Base-by-base conservation (phyloP, 2,888 invertebrate species). In the Mesopsocus fuscifrons region DNA sequence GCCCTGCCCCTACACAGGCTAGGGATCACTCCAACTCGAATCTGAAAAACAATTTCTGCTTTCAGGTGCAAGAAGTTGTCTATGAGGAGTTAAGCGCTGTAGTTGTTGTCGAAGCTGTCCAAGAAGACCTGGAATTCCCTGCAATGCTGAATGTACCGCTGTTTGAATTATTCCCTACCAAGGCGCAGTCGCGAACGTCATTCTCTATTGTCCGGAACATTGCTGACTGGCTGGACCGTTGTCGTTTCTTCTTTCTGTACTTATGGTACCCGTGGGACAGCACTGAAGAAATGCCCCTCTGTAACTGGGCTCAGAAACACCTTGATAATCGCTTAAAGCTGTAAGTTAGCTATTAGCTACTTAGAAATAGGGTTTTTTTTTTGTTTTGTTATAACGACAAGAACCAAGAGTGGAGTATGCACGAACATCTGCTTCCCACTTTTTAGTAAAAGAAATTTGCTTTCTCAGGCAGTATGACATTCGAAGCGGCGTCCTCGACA, bases 211-310 rank as follows among this genome's bases (percentile, higher is more conserved):
- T 26, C 8, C 21, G 17, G 13, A 18, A 38, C 21, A 18, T 38
- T 4, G 38, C 38, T 18, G 38, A 38, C 20, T 18, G 16, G 38
- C 5, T 38, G 17, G 38, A 38, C 20, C 17, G 20, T 18, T 38
- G 18, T 38, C 6, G 38, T 6, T 38, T 20, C 21, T 38, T 38
- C 21, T 38, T 38, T 38, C 17, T 20, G n/a, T 18, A 38, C n/a
- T 38, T 38, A 11, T 38, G 38, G 38, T 38, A 38, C 20, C 38
- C 38, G 17, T 38, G 38, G 38, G 38, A 38, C 21, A 18, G 4
- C 4, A 6, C 13, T 6, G 38, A 38, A 20, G 20, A 38, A 3
- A 6, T 38, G 3, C 15, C 6, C 13, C 17, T 38, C 13, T 18
- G 18, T 17, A 20, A 38, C 21, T 38, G 38, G 38, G 15, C 18